These are phyloP conservation scores for Sitta carolinensis DNA, from an alignment of 2,797 vertebrate species.

Conservation along the genomic window DNA sequence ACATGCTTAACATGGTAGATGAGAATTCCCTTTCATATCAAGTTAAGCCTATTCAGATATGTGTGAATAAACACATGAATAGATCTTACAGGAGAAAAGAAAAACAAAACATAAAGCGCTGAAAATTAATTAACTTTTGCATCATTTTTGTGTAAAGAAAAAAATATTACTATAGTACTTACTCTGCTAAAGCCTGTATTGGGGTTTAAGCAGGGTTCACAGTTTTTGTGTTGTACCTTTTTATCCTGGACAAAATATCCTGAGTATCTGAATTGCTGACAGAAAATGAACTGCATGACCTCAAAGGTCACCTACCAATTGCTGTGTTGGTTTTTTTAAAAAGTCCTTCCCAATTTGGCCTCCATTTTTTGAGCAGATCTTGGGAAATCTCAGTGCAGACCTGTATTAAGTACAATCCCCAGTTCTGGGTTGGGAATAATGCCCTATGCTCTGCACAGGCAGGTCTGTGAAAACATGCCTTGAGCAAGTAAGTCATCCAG, in stretches of 20 bases:
- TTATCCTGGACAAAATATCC: not conserved
- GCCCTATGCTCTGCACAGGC: not conserved
- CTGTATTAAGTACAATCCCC: not conserved
- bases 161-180: not conserved
- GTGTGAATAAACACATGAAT: not conserved
- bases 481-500: not conserved
- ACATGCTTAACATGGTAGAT: not conserved
- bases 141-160: not conserved
- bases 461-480: not conserved
- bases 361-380: not conserved
- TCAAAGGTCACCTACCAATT: not conserved
- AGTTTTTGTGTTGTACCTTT: not conserved
- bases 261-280: not conserved
- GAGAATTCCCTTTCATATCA: not conserved
- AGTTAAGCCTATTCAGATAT: not conserved
- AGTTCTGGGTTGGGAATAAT: not conserved
- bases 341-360: not conserved
- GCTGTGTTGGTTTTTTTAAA: not conserved
- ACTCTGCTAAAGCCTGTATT: not conserved
- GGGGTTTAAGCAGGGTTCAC: not conserved
- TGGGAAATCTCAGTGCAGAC: not conserved
- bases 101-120: not conserved
- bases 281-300: not conserved
- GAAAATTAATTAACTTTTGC: not conserved
- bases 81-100: not conserved